Conservation (phyloP, 1,140 invertebrate species). For the Bombus waltoni region DNA sequence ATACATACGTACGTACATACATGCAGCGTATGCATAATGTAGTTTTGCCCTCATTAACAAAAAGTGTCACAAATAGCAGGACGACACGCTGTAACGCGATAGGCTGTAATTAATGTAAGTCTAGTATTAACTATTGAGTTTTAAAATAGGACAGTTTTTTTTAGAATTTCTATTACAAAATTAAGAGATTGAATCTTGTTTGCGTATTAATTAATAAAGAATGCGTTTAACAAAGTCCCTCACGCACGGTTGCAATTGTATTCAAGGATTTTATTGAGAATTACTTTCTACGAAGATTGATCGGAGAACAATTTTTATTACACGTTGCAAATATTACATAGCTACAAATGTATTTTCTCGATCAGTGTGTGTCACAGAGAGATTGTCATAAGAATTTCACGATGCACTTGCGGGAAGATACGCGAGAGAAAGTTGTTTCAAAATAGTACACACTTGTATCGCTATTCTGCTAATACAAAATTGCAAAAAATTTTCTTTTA, state of each 20-base stretch:
- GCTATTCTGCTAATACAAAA: background rate
- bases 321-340: background rate
- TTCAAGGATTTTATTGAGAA: background rate
- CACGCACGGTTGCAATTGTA: no score
- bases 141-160: background rate
- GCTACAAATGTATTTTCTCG: background rate
- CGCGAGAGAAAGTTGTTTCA: conserved; percentile 15
- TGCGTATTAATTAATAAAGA: background rate
- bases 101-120: background rate
- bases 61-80: background rate
- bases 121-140: background rate
- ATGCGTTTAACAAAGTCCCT: background rate
- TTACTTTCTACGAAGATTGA: background rate
- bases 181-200: background rate
- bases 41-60: background rate
- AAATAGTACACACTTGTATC: background rate
- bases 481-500: background rate
- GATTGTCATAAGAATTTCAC: conserved; percentile 12
- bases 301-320: no score
- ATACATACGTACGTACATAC: background rate
- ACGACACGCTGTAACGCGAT: no score
- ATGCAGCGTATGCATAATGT: background rate
- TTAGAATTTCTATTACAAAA: background rate
- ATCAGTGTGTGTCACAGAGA: background rate
- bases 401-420: background rate